These are phyloP conservation scores for Himalopsyche kuldschensis DNA, from an alignment of 2,888 invertebrate genomes.

Conservation along the genomic window DNA sequence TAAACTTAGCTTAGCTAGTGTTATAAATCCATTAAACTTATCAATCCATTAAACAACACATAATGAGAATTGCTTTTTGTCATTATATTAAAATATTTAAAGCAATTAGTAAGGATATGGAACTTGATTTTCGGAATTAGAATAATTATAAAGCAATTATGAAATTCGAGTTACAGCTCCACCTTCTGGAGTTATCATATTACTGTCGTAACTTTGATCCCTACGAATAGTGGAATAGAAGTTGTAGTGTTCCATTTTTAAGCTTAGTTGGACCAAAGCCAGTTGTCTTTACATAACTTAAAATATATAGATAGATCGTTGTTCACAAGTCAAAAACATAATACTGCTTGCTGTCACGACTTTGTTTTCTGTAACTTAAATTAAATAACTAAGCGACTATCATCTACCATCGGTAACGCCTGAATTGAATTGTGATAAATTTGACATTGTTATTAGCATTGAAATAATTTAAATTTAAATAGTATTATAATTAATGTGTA, in stretches of 20 bases:
- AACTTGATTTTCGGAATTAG: too few species aligned
- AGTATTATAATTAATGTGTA: too few species aligned
- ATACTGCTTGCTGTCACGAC: background rate
- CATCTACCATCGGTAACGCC: background rate
- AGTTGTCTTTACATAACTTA: conserved; percentile 28
- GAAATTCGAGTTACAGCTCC: background rate
- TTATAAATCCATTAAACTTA: too few species aligned
- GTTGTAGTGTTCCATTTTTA: conserved; percentile 24
- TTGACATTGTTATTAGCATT: too few species aligned
- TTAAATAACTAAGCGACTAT: background rate
- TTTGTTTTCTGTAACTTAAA: background rate
- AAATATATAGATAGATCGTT: background rate
- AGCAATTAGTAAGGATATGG: too few species aligned
- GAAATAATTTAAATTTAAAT: too few species aligned
- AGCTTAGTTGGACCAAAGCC: conserved; percentile 21
- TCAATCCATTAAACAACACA: too few species aligned
- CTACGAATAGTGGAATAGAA: background rate
- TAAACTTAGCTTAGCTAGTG: too few species aligned
- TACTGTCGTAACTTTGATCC: conserved; percentile 18
- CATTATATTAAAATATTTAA: too few species aligned
- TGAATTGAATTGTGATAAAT: too few species aligned
- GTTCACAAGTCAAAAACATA: background rate
- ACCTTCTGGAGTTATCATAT: background rate
- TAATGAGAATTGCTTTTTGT: too few species aligned
- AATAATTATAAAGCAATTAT: too few species aligned